Evolutionary conservation across 2,888 invertebrate species (phyloP).

Genomic region (Elysia crispata): DNA sequence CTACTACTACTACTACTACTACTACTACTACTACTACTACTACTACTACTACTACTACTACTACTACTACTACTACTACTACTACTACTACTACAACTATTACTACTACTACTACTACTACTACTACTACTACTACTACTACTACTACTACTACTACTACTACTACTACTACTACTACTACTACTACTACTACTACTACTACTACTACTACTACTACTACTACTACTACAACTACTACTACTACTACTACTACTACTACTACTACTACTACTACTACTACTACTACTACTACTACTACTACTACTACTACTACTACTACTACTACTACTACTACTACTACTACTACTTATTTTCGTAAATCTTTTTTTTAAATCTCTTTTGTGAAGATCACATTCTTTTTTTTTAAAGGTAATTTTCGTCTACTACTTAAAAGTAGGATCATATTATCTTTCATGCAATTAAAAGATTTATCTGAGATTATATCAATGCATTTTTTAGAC

Average conservation of each 20-base stretch:
- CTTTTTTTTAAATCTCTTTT: too few relatives aligned
- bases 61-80: neutral
- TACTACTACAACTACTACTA: slow-evolving; percentile 20
- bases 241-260: slow-evolving; percentile 24
- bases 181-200: slow-evolving; percentile 31
- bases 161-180: neutral
- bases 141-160: neutral
- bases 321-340: too few relatives aligned
- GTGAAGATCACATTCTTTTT: too few relatives aligned
- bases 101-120: neutral
- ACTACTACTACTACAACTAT: neutral
- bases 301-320: too few relatives aligned
- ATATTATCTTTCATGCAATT: too few relatives aligned
- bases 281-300: too few relatives aligned
- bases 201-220: slow-evolving; percentile 31
- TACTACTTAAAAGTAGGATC: too few relatives aligned
- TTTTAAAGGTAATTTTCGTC: too few relatives aligned
- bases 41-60: neutral
- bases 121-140: slow-evolving; percentile 1
- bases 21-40: slow-evolving; percentile 2
- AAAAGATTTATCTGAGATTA: too few relatives aligned
- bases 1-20: too few relatives aligned
- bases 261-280: slow-evolving; percentile 19
- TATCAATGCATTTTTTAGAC: too few relatives aligned
- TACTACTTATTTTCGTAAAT: too few relatives aligned